phyloP scores from a whole-genome alignment of 2,797 vertebrate genomes.

The Eurystomus glaucurus region DNA sequence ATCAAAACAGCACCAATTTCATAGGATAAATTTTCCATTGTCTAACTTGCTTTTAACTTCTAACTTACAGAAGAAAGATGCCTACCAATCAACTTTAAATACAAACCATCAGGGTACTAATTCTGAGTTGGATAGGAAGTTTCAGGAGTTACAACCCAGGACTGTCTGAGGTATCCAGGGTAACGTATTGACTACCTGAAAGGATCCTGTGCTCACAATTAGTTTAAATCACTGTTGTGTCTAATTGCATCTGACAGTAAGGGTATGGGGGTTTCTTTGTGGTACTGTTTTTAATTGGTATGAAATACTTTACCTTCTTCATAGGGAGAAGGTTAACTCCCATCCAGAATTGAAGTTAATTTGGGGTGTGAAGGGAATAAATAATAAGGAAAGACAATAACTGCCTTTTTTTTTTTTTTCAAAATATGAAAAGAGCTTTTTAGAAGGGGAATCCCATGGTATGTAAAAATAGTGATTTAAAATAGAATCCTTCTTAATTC shows the following conservation, averaged over 20 bases:
- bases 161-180: neutral
- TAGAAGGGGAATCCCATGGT: neutral
- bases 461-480: neutral
- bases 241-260: neutral
- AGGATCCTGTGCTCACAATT: neutral
- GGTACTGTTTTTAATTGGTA: neutral
- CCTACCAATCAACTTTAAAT: neutral
- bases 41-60: slow-evolving; percentile 9
- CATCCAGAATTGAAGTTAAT: neutral
- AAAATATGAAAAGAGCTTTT: neutral
- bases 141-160: neutral
- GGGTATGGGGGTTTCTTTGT: neutral
- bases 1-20: neutral
- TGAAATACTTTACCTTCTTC: neutral
- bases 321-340: neutral
- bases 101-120: neutral
- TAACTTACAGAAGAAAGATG: neutral
- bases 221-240: neutral
- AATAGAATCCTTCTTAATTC: neutral
- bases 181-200: neutral
- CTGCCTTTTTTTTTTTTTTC: too few species aligned
- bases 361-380: neutral
- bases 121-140: slow-evolving; percentile 8
- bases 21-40: slow-evolving; percentile 12
- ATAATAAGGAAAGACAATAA: neutral